Evolutionary conservation across 2,113 vertebrate species (phyloP), one percentile per base, ranked within the genome.

Genomic region (Xyliphius kryptos): DNA sequence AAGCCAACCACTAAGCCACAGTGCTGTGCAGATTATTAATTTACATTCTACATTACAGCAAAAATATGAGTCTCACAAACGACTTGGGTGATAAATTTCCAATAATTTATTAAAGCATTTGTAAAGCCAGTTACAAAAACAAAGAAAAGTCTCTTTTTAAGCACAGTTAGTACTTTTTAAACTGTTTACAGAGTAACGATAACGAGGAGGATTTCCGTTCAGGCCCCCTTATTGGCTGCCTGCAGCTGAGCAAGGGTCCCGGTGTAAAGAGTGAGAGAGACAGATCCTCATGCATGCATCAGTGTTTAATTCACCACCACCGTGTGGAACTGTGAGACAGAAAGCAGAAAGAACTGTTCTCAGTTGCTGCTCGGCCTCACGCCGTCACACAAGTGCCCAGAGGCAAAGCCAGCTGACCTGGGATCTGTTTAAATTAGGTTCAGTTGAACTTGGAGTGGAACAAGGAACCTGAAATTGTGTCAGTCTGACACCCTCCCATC

Each of bases 121-220:
- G 88, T 91, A 91, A 91, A 91, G 89, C 89, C 89, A 90, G 89
- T 91, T 91, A 91, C 88, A 91, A 91, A 84, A 80, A 72, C 87
- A 87, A 82, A 86, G 85, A 82, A 67, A 83, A 72, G 69, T 79
- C 70, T 81, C 66, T 81, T 82, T 82, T 69, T 77, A 73, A 90
- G 82, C 80, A 89, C 84, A 84, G 80, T 81, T 78, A 41, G 78
- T 53, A 17, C 62, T 58, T 17, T 71, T 47, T 86, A 82, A 21
- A 70, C 73, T 70, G 76, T 73, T 61, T 74, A 70, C 60, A 61
- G 59, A 57, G 62, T 81, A 72, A 80, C 56, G 74, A 70, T 75
- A 75, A 77, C 79, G 79, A 79, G 68, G 81, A 68, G 78, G 72
- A 58, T 77, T 68, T 70, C 85, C 71, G 82, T 82, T 76, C 21